phyloP scores from a whole-genome alignment of 1,140 invertebrate species.

The Papilio aristodemus region DNA sequence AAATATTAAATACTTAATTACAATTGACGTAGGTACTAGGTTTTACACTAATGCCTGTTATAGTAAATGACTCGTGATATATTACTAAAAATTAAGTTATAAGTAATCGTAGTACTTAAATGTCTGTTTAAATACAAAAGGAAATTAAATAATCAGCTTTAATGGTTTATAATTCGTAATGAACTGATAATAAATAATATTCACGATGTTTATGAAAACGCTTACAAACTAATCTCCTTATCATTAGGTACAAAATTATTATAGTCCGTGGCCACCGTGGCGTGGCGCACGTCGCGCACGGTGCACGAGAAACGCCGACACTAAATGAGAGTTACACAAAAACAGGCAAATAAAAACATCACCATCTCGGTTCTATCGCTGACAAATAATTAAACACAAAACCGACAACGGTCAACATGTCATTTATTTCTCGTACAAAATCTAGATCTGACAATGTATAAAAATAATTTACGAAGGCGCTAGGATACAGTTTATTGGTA shows the following conservation, averaged over 20 bases:
- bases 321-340: slow-evolving; percentile 47
- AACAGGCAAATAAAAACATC: slow-evolving; percentile 52
- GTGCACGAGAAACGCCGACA: slow-evolving; percentile 70
- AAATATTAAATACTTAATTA: slow-evolving; percentile 80
- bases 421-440: slow-evolving; percentile 54
- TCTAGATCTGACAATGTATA: slow-evolving; percentile 49
- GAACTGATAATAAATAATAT: slow-evolving; percentile 80
- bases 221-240: slow-evolving; percentile 71
- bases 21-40: slow-evolving; percentile 74
- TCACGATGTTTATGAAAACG: slow-evolving; percentile 75
- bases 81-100: slow-evolving; percentile 74
- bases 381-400: slow-evolving; percentile 60
- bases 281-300: slow-evolving; percentile 59
- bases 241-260: slow-evolving; percentile 79
- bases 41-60: slow-evolving; percentile 74
- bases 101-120: slow-evolving; percentile 67
- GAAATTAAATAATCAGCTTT: slow-evolving; percentile 78
- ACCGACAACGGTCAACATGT: slow-evolving; percentile 50
- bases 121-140: slow-evolving; percentile 75
- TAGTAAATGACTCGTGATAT: slow-evolving; percentile 78
- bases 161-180: slow-evolving; percentile 77
- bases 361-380: slow-evolving; percentile 55
- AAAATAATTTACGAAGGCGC: slow-evolving; percentile 63
- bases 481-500: slow-evolving; percentile 63
- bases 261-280: slow-evolving; percentile 70